Evolutionary conservation across 92 coral and sea anemone species (phyloP), one percentile per base, ranked within the genome.

Genomic region (Epizoanthus scotinus): DNA sequence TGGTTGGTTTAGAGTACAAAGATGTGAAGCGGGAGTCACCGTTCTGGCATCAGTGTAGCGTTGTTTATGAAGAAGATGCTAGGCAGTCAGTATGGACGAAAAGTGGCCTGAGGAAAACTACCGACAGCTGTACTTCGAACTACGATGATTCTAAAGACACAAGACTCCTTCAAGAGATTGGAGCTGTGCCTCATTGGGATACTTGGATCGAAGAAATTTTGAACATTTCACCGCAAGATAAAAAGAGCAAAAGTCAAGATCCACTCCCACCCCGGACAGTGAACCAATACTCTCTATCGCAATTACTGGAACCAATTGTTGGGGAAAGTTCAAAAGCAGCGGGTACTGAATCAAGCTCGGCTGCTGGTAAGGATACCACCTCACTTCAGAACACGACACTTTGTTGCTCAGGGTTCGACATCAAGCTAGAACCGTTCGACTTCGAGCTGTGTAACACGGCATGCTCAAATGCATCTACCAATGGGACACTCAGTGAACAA

Each of bases 361-460:
- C 52, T 47, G 38, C 19, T 58, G 25, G 81, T 5, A 75, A 40
- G 27, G 81, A 75, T 19, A 53, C 68, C n/a, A 36, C 40, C 5
- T 47, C 52, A 47, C 52, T 31, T 59, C 42, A 36, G 38, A 67
- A 40, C 40, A 36, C 56, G 26, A 59, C 4, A 0, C 31, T 59
- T 40, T 75, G 68, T 60, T 75, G 81, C 63, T 75, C 81, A 54
- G 81, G 81, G 13, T 60, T 63, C 59, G 81, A 75, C 34, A 59
- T 75, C 25, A 75, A 75, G 69, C 19, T 75, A 2, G 66, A 75
- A 24, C 22, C 81, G 3, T 40, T 75, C 20, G 68, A 59, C 47
- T 58, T 58, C 18, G 21, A 40, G 55, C 47, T 63, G 13, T 60
- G 55, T 22, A 20, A 14, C 22, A 36, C 49, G 42, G 14, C 63